These are phyloP conservation scores for Clamator glandarius DNA, from an alignment of 2,797 vertebrate species.

Conservation along the genomic window DNA sequence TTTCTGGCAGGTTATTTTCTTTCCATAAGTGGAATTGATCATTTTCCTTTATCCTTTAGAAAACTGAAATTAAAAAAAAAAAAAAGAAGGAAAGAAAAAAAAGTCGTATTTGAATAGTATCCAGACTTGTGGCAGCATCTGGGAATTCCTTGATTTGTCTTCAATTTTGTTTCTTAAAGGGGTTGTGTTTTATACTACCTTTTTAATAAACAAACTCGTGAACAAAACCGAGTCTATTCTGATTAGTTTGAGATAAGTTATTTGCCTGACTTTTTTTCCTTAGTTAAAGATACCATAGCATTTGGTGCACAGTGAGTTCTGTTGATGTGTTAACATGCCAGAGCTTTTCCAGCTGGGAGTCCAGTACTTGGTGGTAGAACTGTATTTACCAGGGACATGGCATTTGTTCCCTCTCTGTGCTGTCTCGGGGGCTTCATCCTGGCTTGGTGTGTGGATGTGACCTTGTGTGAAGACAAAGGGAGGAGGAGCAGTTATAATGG, in stretches of 20 bases:
- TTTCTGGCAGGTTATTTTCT: slow-evolving; percentile 23
- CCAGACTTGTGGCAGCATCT: background rate
- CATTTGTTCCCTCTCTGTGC: background rate
- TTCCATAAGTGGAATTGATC: background rate
- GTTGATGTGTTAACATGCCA: background rate
- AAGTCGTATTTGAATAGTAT: background rate
- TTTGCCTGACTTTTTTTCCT: background rate
- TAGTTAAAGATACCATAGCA: rapidly evolving
- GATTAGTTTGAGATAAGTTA: background rate
- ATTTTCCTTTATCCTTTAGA: background rate
- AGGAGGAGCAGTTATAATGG: background rate
- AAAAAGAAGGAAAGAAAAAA: no score
- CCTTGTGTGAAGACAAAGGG: background rate
- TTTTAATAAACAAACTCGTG: slow-evolving; percentile 64
- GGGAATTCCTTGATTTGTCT: slow-evolving; percentile 22
- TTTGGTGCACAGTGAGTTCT: background rate
- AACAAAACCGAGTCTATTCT: slow-evolving; percentile 15
- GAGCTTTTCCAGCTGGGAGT: background rate
- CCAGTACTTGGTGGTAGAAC: background rate
- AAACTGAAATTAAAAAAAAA: background rate
- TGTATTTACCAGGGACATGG: background rate
- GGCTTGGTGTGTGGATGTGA: background rate
- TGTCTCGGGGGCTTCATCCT: background rate
- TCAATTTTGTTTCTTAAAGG: slow-evolving; percentile 64
- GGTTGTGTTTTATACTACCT: slow-evolving; percentile 71